Evolutionary conservation across 2,888 invertebrate genomes (phyloP).

Genomic region (Zaprionus bogoriensis): DNA sequence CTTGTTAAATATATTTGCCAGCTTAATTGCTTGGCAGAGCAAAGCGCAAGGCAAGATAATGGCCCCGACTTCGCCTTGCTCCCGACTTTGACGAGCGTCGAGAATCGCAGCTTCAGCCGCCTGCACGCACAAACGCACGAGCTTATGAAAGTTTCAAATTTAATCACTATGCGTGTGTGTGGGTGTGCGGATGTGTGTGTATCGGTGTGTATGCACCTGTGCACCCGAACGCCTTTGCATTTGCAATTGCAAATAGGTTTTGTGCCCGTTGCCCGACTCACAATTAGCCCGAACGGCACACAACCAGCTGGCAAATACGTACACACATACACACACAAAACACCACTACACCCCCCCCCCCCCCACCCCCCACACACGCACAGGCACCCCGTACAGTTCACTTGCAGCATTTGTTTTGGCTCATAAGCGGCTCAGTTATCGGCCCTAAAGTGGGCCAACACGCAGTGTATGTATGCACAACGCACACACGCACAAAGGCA

Average conservation of each 20-base stretch:
- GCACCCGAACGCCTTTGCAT: neutral
- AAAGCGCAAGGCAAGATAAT: slow-evolving; percentile 40
- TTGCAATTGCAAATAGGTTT: slow-evolving; percentile 10
- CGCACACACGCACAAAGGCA: neutral
- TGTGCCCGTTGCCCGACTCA: slow-evolving; percentile 14
- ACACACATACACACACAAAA: neutral
- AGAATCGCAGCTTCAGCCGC: neutral
- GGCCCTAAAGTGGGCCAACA: slow-evolving; percentile 30
- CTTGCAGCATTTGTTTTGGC: slow-evolving; percentile 22
- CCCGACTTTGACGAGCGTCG: neutral
- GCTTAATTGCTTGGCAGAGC: slow-evolving; percentile 62
- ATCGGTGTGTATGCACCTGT: neutral
- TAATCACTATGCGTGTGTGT: slow-evolving; percentile 1
- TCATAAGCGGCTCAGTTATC: slow-evolving; percentile 14
- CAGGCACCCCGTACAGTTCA: slow-evolving; percentile 1
- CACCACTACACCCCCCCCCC: no score
- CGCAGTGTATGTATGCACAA: slow-evolving; percentile 24
- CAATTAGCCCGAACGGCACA: slow-evolving; percentile 15
- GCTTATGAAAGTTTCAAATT: slow-evolving; percentile 7
- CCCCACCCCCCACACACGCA: no score
- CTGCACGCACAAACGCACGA: neutral
- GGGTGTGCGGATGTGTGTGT: neutral
- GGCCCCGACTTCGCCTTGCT: neutral
- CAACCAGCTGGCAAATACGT: neutral
- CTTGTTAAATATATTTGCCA: slow-evolving; percentile 65